phyloP scores from a whole-genome alignment of 2,113 vertebrate species.

The Paratilapia polleni region DNA sequence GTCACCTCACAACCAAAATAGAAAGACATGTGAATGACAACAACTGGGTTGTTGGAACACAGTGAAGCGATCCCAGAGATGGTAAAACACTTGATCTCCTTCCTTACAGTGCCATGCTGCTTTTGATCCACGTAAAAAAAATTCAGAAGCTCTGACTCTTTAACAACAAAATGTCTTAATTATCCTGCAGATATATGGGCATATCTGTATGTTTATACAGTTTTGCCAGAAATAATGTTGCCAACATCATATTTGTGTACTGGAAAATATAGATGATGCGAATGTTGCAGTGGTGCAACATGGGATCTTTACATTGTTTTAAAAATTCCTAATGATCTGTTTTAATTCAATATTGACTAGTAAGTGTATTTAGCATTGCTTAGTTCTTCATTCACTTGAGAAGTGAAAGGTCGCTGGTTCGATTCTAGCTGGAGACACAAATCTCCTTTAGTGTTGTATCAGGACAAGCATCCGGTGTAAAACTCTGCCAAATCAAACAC shows the following conservation, averaged over 20 bases:
- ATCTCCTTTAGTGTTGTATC: too few relatives aligned
- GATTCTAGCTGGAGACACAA: too few relatives aligned
- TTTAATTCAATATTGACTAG: too few relatives aligned
- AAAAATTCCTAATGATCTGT: not conserved
- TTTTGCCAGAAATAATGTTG: not conserved
- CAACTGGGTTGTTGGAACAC: not conserved
- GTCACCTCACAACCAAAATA: not conserved
- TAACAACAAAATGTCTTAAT: too few relatives aligned
- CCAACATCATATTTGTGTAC: not conserved
- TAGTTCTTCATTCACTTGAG: too few relatives aligned
- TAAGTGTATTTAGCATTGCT: not conserved
- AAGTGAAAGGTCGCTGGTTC: too few relatives aligned
- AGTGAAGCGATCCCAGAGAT: not conserved
- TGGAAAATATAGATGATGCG: not conserved
- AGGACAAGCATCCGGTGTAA: too few relatives aligned
- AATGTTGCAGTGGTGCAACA: not conserved
- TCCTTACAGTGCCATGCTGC: not conserved
- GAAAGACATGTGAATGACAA: not conserved
- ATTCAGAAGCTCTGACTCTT: not conserved
- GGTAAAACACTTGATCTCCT: not conserved
- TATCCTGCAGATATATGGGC: too few relatives aligned
- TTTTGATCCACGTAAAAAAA: not conserved
- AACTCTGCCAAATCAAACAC: too few relatives aligned
- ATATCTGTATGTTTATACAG: not conserved
- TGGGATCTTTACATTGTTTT: not conserved